These are phyloP conservation scores for Coregonus clupeaformis DNA, from an alignment of 2,113 vertebrate genomes.

Conservation along the genomic window DNA sequence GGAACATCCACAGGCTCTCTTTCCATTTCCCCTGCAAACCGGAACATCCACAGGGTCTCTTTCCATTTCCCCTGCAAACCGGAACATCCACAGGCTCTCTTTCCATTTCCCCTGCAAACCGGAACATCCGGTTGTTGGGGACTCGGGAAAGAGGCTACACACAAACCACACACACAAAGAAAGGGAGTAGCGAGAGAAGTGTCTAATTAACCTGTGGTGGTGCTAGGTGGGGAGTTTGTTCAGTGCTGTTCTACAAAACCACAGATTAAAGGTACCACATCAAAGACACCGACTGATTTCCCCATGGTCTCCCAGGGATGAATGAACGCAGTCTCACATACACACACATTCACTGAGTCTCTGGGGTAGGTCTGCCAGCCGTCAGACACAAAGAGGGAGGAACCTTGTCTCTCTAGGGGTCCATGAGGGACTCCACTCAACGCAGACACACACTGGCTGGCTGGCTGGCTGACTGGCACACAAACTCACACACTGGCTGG, in stretches of 20 bases:
- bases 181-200: background rate
- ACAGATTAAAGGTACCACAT: slow-evolving; percentile 30
- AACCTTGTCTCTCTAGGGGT: background rate
- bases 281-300: background rate
- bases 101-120: no score
- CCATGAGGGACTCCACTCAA: background rate
- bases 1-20: no score
- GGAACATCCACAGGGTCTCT: no score
- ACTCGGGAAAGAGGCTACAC: no score
- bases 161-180: no score
- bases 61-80: no score
- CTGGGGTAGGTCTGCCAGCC: background rate
- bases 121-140: no score
- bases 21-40: no score
- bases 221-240: slow-evolving; percentile 25
- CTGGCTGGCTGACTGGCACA: no score
- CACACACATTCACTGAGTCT: background rate
- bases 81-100: no score
- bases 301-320: background rate
- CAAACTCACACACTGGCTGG: no score
- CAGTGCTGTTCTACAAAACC: slow-evolving; percentile 17
- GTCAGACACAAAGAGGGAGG: background rate
- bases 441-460: background rate
- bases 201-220: slow-evolving; percentile 36
- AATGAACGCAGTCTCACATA: no score